Evolutionary conservation across 1,140 invertebrate genomes (phyloP).

Genomic region (Macrobrachium rosenbergii): DNA sequence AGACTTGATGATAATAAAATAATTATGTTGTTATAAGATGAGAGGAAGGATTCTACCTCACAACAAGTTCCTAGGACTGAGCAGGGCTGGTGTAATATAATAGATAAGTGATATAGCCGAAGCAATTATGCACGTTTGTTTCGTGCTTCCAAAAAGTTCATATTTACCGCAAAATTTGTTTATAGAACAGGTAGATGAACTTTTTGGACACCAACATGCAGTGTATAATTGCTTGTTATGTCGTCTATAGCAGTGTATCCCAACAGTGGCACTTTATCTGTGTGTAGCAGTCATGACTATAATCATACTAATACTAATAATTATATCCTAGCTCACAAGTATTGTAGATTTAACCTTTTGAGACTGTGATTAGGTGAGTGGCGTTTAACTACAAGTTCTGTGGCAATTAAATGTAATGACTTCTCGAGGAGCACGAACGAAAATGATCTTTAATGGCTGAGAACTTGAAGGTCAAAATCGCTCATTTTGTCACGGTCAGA

Average conservation of each 20-base stretch:
- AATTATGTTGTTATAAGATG: neutral
- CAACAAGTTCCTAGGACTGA: conserved; percentile 63
- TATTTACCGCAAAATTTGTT: neutral
- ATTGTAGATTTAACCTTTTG: conserved; percentile 42
- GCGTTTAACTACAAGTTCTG: neutral
- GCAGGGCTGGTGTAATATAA: conserved; percentile 53
- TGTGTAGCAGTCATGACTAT: conserved; percentile 58
- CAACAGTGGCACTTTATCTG: conserved; percentile 59
- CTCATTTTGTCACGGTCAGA: conserved; percentile 41
- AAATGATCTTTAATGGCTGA: neutral
- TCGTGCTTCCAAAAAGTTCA: too few relatives aligned
- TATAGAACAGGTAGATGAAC: conserved; percentile 1
- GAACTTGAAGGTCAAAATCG: neutral
- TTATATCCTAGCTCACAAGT: conserved; percentile 58
- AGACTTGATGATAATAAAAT: neutral
- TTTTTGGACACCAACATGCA: neutral
- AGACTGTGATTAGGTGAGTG: neutral
- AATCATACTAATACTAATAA: neutral
- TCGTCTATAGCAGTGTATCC: conserved; percentile 50
- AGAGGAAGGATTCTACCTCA: conserved; percentile 62
- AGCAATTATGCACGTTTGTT: too few relatives aligned
- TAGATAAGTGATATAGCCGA: conserved; percentile 28
- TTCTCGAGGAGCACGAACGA: too few relatives aligned
- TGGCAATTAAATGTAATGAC: neutral
- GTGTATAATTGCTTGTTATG: conserved; percentile 33